Conservation (phyloP, 2,113 vertebrate genomes). For the Zapus hudsonius region DNA sequence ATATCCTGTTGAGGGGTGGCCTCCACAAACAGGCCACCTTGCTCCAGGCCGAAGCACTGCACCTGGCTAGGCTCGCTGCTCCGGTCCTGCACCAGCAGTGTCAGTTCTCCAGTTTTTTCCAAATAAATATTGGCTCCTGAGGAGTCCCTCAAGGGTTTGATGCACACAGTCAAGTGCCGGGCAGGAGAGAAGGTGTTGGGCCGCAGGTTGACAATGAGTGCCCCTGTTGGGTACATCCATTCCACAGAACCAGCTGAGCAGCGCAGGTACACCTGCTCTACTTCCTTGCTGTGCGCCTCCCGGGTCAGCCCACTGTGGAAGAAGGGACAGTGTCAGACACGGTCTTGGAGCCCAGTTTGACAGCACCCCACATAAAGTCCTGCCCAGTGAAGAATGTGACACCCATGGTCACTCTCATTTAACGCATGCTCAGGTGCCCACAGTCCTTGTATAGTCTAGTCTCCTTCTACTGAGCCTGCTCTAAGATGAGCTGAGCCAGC, state of each 20-base stretch:
- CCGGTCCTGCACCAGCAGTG: slow-evolving; percentile 91
- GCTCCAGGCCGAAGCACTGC: slow-evolving; percentile 92
- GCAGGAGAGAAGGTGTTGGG: slow-evolving; percentile 91
- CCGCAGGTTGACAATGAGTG: slow-evolving; percentile 96
- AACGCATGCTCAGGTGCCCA: neutral
- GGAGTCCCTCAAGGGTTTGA: slow-evolving; percentile 93
- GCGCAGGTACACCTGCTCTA: slow-evolving; percentile 98
- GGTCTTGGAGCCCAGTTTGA: fast-evolving
- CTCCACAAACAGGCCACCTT: slow-evolving; percentile 95
- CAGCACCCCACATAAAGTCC: fast-evolving
- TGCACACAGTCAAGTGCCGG: slow-evolving; percentile 93
- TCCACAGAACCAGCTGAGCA: slow-evolving; percentile 94
- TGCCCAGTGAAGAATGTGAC: neutral
- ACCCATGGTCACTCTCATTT: neutral
- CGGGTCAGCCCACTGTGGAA: slow-evolving; percentile 93
- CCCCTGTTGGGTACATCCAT: slow-evolving; percentile 98
- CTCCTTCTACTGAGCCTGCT: neutral
- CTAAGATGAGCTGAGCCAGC: neutral
- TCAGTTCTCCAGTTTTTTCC: slow-evolving; percentile 94
- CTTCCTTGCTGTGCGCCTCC: slow-evolving; percentile 94
- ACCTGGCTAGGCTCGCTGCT: slow-evolving; percentile 87
- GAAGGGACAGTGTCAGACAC: slow-evolving; percentile 20
- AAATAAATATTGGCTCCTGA: slow-evolving; percentile 97
- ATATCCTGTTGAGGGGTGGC: slow-evolving; percentile 95
- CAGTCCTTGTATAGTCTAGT: neutral